Conservation (phyloP, 2,888 invertebrate genomes). For the Nezara viridula region DNA sequence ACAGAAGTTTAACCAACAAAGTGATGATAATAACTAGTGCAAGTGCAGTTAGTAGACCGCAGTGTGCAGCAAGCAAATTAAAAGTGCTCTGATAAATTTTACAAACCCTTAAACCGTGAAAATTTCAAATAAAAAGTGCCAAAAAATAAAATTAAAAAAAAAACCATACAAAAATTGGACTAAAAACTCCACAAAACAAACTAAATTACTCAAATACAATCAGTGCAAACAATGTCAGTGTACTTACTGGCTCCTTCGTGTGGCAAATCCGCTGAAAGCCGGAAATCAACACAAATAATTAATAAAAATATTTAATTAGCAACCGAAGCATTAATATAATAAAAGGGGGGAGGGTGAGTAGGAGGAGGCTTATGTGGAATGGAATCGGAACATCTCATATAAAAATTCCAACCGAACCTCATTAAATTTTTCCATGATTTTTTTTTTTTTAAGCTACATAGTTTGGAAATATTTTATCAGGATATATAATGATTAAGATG, state of each 20-base stretch:
- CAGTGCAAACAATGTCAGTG: background rate
- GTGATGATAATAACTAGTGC: background rate
- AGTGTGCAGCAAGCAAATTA: background rate
- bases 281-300: conserved; percentile 56
- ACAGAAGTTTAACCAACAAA: background rate
- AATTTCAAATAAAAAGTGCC: background rate
- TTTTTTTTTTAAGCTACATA: conserved; percentile 11
- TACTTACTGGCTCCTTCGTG: conserved; percentile 82
- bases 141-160: background rate
- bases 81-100: background rate
- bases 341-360: background rate
- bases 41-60: background rate
- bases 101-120: background rate
- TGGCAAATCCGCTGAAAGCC: conserved; percentile 77
- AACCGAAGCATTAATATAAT: background rate
- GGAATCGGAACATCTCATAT: conserved; percentile 20
- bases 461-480: background rate
- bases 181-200: conserved; percentile 12
- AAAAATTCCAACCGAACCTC: conserved; percentile 40
- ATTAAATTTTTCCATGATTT: background rate
- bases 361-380: background rate
- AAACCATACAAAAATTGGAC: background rate
- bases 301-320: conserved; percentile 56
- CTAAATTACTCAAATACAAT: conserved; percentile 24
- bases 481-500: background rate